These are phyloP conservation scores for Periphyllus acericola DNA, from an alignment of 2,888 invertebrate species.

Conservation along the genomic window DNA sequence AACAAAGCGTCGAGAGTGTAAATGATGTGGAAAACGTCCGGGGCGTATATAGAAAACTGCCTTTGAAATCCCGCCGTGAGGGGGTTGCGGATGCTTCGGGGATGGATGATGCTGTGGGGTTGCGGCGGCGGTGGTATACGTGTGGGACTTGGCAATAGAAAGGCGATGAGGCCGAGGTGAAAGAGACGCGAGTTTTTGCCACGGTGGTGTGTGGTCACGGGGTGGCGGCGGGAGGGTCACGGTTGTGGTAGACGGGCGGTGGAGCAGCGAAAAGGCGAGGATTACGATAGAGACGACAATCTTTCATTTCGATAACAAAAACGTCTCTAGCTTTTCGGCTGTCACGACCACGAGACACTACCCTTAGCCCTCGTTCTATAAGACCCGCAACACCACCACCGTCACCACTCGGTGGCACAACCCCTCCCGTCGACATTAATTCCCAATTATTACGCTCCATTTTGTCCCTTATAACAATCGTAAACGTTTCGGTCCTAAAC, in stretches of 20 bases:
- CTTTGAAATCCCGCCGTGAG: slow-evolving; percentile 1
- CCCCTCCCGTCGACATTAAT: slow-evolving; percentile 34
- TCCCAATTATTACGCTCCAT: slow-evolving; percentile 54
- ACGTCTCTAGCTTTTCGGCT: slow-evolving; percentile 32
- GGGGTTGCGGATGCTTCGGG: not conserved
- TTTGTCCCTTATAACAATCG: slow-evolving; percentile 43
- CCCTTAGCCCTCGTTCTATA: not conserved
- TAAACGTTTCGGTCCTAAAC: slow-evolving; percentile 18
- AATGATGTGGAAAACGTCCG: slow-evolving; percentile 49
- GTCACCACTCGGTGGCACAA: not conserved
- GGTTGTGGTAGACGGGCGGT: not conserved
- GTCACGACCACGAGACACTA: slow-evolving; percentile 33
- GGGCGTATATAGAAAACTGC: slow-evolving; percentile 24
- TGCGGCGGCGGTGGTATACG: not conserved
- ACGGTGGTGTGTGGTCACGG: not conserved
- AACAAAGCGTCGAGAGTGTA: slow-evolving; percentile 45
- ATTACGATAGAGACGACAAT: slow-evolving; percentile 37
- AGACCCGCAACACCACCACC: not conserved
- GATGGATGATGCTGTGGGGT: too few species aligned
- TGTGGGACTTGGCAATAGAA: slow-evolving; percentile 35
- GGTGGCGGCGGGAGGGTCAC: not conserved
- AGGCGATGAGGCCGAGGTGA: not conserved
- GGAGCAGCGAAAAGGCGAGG: slow-evolving; percentile 9
- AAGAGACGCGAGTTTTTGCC: not conserved
- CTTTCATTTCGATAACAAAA: slow-evolving; percentile 42